Conservation (phyloP, 2,888 invertebrate species). For the Limenitis camilla region DNA sequence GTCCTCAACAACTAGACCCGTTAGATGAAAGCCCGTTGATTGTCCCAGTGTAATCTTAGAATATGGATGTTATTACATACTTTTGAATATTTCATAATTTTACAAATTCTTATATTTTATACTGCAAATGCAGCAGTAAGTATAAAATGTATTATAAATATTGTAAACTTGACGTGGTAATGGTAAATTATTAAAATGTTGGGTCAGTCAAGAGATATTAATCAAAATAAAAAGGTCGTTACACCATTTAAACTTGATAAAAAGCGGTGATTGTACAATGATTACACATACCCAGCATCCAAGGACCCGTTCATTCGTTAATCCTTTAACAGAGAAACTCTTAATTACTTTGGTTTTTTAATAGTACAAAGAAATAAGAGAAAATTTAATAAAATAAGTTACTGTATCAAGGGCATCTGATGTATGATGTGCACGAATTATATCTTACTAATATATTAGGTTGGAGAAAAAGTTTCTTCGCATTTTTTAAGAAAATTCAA, state of each 20-base stretch:
- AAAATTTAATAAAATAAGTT: too few species aligned
- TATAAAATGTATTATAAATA: too few species aligned
- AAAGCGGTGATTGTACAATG: conserved; percentile 14
- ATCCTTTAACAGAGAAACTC: conserved; percentile 14
- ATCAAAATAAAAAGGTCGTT: not conserved
- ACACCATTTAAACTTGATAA: conserved; percentile 1
- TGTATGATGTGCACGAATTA: too few species aligned
- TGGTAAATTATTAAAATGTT: not conserved
- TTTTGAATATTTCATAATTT: conserved; percentile 12
- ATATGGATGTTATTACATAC: conserved; percentile 44
- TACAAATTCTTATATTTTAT: not conserved
- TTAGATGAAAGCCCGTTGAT: conserved; percentile 43
- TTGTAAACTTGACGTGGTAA: too few species aligned
- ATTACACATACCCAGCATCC: conserved; percentile 14
- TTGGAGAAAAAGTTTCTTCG: too few species aligned
- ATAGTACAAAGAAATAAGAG: not conserved
- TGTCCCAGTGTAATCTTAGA: conserved; percentile 44
- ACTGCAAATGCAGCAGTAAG: too few species aligned
- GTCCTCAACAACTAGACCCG: conserved; percentile 37
- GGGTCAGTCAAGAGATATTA: not conserved
- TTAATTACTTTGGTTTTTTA: conserved; percentile 7
- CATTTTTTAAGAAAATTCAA: too few species aligned
- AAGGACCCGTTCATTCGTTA: conserved; percentile 3
- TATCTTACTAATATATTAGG: too few species aligned
- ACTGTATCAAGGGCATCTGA: too few species aligned